These are phyloP conservation scores for Lithophane socia DNA, from an alignment of 2,888 invertebrate genomes.

Conservation along the genomic window DNA sequence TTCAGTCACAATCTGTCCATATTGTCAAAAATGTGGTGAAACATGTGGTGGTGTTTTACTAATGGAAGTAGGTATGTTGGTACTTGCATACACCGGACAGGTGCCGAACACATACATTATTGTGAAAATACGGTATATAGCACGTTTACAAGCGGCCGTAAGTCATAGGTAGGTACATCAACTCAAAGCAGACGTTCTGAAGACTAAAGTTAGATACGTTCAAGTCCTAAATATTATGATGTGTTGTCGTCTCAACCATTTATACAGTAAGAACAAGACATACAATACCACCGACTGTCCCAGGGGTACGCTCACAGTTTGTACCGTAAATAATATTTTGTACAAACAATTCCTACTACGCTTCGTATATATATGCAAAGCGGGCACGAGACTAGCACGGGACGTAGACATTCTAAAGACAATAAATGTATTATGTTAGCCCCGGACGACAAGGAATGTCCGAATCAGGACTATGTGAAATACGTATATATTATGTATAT, in stretches of 20 bases:
- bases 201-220: neutral
- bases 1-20: too few relatives aligned
- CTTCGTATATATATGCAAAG: conserved; percentile 28
- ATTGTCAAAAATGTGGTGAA: too few relatives aligned
- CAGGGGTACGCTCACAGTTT: conserved; percentile 6
- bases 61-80: too few relatives aligned
- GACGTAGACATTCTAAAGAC: neutral
- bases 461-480: neutral
- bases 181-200: neutral
- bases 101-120: too few relatives aligned
- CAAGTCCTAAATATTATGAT: neutral
- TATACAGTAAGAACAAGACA: neutral
- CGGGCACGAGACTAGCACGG: neutral
- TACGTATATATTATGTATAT: too few relatives aligned
- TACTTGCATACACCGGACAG: too few relatives aligned
- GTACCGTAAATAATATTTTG: conserved; percentile 31
- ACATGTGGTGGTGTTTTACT: too few relatives aligned
- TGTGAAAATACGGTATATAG: too few relatives aligned
- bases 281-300: neutral
- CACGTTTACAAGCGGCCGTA: too few relatives aligned
- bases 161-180: too few relatives aligned
- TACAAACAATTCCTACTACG: conserved; percentile 23
- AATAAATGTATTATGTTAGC: neutral
- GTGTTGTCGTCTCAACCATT: neutral
- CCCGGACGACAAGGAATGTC: conserved; percentile 1